A percentile compares a stretch with the other conserved stretches of the same genome.
phyloP scores from a whole-genome alignment of 2,888 invertebrate species.

The Suillia variegata region DNA sequence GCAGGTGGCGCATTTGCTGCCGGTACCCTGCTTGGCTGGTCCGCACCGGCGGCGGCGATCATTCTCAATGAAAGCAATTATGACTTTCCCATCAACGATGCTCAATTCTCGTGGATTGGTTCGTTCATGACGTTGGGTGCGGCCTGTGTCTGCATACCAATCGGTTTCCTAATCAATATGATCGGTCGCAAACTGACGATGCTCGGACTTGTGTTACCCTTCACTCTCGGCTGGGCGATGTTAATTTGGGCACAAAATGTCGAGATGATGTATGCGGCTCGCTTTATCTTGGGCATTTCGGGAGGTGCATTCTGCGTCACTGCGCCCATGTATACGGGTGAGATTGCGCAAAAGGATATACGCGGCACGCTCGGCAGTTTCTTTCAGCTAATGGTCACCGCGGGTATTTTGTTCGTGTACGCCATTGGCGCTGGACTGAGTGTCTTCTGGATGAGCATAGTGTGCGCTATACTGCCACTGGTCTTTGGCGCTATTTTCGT shows the following conservation, averaged over 20 bases:
- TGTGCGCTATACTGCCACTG: conserved; percentile 63
- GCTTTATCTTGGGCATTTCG: conserved; percentile 58
- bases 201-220: conserved; percentile 65
- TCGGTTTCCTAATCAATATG: conserved; percentile 71
- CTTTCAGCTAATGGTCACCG: conserved; percentile 83
- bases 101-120: conserved; percentile 73
- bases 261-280: conserved; percentile 54
- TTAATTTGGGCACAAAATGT: conserved; percentile 74
- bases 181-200: conserved; percentile 75
- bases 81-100: conserved; percentile 63
- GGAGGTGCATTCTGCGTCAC: conserved; percentile 81
- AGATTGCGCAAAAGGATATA: conserved; percentile 82
- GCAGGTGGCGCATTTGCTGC: conserved; percentile 80
- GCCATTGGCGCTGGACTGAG: conserved; percentile 63
- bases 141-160: conserved; percentile 73
- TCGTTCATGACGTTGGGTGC: conserved; percentile 77
- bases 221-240: conserved; percentile 75
- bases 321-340: conserved; percentile 83
- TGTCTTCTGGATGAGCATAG: conserved; percentile 53
- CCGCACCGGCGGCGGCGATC: conserved; percentile 71
- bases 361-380: conserved; percentile 85
- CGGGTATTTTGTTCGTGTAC: conserved; percentile 82
- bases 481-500: conserved; percentile 74
- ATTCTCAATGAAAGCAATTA: conserved; percentile 59
- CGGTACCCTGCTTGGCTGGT: conserved; percentile 79